Evolutionary conservation across 2,113 vertebrate genomes (phyloP).

Genomic region (Crotophaga sulcirostris): DNA sequence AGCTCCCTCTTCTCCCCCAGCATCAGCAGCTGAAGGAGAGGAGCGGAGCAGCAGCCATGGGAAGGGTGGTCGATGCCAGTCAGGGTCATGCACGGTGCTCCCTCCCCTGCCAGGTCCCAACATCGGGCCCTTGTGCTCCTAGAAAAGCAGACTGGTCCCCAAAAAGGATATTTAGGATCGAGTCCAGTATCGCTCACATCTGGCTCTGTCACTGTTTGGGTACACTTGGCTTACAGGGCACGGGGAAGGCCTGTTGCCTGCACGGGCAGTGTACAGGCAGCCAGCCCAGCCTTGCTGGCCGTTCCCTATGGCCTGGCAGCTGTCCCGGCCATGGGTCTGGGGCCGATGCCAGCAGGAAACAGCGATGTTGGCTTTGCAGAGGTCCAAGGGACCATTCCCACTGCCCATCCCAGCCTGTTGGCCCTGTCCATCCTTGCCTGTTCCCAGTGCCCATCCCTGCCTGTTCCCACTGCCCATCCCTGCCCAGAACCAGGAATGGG

Average conservation of each 20-base stretch:
- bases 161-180: neutral
- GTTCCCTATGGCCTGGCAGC: accelerated
- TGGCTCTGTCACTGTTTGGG: accelerated
- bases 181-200: neutral
- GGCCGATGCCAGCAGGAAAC: no score
- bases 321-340: neutral
- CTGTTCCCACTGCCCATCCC: accelerated
- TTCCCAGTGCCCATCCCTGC: neutral
- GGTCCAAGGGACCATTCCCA: neutral
- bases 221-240: no score
- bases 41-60: accelerated
- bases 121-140: neutral
- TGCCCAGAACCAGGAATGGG: neutral
- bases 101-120: neutral
- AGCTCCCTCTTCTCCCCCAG: neutral
- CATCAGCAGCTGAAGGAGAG: neutral
- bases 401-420: neutral
- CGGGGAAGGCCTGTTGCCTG: neutral
- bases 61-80: no score
- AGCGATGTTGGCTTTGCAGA: neutral
- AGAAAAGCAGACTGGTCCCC: neutral
- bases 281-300: accelerated
- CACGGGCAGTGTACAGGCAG: neutral
- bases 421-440: neutral
- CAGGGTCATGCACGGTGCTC: neutral